Percentiles rank a stretch among this genome's conserved stretches.
phyloP scores from a whole-genome alignment of 2,888 invertebrate species.

The Hyles lineata region DNA sequence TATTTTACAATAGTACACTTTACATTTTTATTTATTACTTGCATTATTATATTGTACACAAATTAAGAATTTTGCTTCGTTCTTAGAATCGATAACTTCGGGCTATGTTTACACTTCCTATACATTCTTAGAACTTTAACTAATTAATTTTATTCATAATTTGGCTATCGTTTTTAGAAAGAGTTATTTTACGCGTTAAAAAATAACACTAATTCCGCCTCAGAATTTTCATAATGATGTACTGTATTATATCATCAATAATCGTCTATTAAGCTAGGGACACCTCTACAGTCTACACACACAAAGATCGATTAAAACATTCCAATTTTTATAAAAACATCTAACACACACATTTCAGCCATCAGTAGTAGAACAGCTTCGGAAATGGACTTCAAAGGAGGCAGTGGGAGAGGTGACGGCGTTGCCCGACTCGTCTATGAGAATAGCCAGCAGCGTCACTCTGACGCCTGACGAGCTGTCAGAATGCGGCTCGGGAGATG shows the following conservation, averaged over 20 bases:
- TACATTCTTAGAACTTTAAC: neutral
- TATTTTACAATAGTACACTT: no score
- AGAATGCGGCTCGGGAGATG: conserved; percentile 85
- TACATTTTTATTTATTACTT: no score
- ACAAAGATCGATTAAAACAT: no score
- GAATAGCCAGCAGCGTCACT: conserved; percentile 85
- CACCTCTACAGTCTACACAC: no score
- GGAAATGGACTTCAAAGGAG: conserved; percentile 94
- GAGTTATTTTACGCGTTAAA: neutral
- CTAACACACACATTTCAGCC: conserved; percentile 83
- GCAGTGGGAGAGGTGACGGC: conserved; percentile 93
- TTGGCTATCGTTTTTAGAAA: neutral
- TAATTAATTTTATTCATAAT: neutral
- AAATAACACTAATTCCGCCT: neutral
- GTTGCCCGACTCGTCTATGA: conserved; percentile 90
- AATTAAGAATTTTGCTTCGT: no score
- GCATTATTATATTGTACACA: no score
- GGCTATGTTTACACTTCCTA: no score
- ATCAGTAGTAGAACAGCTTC: conserved; percentile 90
- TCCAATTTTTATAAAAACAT: neutral
- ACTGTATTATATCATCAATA: no score
- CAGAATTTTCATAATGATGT: no score
- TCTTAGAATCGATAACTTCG: no score
- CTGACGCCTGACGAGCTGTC: conserved; percentile 82
- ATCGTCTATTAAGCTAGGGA: no score